Evolutionary conservation across 2,888 invertebrate species (phyloP), one percentile per base, ranked within the genome.

Genomic region (Drosophila rubida): DNA sequence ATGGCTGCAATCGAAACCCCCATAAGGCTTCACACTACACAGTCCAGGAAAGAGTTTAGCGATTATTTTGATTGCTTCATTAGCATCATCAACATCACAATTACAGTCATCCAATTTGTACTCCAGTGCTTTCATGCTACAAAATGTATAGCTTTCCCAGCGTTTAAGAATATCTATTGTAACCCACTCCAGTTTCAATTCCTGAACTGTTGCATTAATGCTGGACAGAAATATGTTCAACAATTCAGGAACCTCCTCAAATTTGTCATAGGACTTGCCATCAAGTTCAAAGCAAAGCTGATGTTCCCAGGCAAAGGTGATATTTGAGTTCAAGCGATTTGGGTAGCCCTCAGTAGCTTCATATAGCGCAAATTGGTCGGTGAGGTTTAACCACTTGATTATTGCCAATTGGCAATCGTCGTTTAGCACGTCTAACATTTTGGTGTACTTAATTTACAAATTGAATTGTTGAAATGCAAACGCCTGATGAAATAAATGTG

Each of bases 391-490:
- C 23, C 48, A 16, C 0, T 7, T 42, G 9, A 74, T 39, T 13
- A 74, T 62, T 0, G 6, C n/a, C 23, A 61, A 32, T 14, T 71
- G 64, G 14, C 59, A 59, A 39, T 63, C 42, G 41, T 75, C 70
- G 39, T 46, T 75, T 0, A 72, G 42, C 2, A 4, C 1, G 1
- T 69, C 45, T 7, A 75, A 16, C 27, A 39, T 30, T 6, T n/a
- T 32, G 19, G 5, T 5, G 5, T 16, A 7, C n/a, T 14, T 1
- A 8, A 7, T 27, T 37, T 37, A 11, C 7, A 37, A 0, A 19
- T 16, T 27, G 4, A 9, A 42, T 30, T n/a, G n/a, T 8, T 2
- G 1, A n/a, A 45, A 27, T 11, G 8, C n/a, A 27, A 27, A 27
- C 9, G 3, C 9, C 27, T 27, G 27, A 2, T 27, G 27, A 8